Percentiles rank a stretch among this genome's conserved stretches.
These are phyloP conservation scores for Lethocerus indicus DNA, from an alignment of 1,140 invertebrate genomes.

Conservation along the genomic window DNA sequence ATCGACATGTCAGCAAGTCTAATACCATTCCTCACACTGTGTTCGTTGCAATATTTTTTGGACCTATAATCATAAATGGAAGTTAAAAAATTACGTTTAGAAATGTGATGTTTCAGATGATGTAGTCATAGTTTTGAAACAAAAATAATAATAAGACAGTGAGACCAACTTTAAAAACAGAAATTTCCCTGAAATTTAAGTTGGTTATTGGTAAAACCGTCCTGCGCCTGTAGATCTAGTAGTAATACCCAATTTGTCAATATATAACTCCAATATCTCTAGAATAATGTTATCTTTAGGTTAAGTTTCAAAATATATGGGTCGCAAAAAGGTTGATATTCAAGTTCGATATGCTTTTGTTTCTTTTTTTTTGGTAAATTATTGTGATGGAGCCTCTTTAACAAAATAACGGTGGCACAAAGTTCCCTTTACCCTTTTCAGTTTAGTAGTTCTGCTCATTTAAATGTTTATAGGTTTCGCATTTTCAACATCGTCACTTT, in stretches of 20 bases:
- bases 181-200: slow-evolving; percentile 10
- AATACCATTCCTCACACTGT: slow-evolving; percentile 2
- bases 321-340: slow-evolving; percentile 9
- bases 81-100: slow-evolving; percentile 9
- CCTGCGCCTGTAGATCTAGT: slow-evolving; percentile 14
- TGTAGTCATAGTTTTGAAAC: slow-evolving; percentile 8
- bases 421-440: not conserved
- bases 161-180: slow-evolving; percentile 9
- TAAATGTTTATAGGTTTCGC: not conserved
- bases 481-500: not conserved
- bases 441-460: too few relatives aligned
- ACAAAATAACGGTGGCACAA: slow-evolving; percentile 6
- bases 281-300: slow-evolving; percentile 7
- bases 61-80: not conserved
- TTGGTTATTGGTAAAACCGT: slow-evolving; percentile 13
- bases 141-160: slow-evolving; percentile 9
- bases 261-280: slow-evolving; percentile 8
- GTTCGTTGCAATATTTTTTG: slow-evolving; percentile 2
- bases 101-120: slow-evolving; percentile 11
- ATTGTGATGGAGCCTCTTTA: slow-evolving; percentile 9
- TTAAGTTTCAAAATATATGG: slow-evolving; percentile 4
- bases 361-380: slow-evolving; percentile 3
- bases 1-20: too few relatives aligned
- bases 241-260: slow-evolving; percentile 3
- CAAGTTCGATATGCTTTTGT: slow-evolving; percentile 1